Evolutionary conservation across 1,140 invertebrate species (phyloP).

Genomic region (Heliothis subflexa): DNA sequence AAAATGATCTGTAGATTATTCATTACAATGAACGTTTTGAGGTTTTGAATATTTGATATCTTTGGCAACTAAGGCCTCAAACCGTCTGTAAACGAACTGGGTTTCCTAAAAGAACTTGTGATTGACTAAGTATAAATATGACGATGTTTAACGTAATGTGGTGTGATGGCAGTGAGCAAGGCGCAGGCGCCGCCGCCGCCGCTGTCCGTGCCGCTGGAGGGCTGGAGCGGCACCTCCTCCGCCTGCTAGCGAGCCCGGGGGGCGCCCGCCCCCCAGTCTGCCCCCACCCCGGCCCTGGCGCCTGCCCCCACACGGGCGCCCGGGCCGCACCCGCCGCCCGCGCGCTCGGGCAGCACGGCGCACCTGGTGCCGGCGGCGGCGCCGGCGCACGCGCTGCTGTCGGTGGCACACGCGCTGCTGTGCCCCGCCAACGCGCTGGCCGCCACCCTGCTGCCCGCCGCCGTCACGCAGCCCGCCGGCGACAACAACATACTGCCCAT

Average conservation of each 20-base stretch:
- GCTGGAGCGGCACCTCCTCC: slow-evolving; percentile 76
- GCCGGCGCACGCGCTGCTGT: slow-evolving; percentile 75
- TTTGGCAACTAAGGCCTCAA: not conserved
- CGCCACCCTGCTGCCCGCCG: slow-evolving; percentile 27
- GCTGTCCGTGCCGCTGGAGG: slow-evolving; percentile 71
- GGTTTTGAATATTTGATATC: not conserved
- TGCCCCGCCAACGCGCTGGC: slow-evolving; percentile 67
- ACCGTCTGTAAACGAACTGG: slow-evolving; percentile 12
- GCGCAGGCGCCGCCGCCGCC: slow-evolving; percentile 79
- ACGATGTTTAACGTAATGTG: slow-evolving; percentile 33
- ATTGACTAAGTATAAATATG: not conserved
- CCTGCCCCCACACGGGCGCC: slow-evolving; percentile 63
- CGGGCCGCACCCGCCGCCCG: slow-evolving; percentile 19
- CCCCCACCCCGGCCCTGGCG: slow-evolving; percentile 58
- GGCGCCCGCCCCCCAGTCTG: slow-evolving; percentile 63
- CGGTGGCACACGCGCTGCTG: slow-evolving; percentile 72
- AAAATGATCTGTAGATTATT: not conserved
- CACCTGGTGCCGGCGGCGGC: slow-evolving; percentile 65
- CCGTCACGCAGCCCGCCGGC: slow-evolving; percentile 12
- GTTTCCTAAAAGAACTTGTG: slow-evolving; percentile 1
- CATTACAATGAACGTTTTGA: not conserved
- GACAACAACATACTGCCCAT: slow-evolving; percentile 65
- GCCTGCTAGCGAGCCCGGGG: slow-evolving; percentile 79
- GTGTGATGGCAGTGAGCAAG: slow-evolving; percentile 64
- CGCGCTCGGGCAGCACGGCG: slow-evolving; percentile 56